phyloP scores from a whole-genome alignment of 2,113 vertebrate species.

The Aldabrachelys gigantea region DNA sequence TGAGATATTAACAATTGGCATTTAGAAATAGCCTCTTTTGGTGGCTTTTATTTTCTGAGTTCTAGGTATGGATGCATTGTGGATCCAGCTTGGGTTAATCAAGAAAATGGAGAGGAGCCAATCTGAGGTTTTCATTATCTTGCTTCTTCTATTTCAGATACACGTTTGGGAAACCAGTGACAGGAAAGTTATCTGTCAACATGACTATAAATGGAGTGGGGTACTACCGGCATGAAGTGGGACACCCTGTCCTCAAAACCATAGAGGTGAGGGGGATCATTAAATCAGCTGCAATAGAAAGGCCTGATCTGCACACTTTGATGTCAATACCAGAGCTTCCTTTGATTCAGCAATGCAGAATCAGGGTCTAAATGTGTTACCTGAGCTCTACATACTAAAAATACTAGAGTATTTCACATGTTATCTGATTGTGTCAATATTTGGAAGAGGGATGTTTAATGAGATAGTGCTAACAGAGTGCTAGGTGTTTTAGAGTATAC shows the following conservation, averaged over 20 bases:
- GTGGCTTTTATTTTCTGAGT: neutral
- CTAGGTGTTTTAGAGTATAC: neutral
- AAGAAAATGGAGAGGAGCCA: neutral
- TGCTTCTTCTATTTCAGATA: constrained; percentile 80
- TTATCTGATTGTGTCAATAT: neutral
- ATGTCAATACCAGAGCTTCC: neutral
- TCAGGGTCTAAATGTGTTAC: neutral
- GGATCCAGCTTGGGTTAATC: neutral
- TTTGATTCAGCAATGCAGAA: neutral
- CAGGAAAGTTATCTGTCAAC: constrained; percentile 87
- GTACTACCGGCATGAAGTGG: constrained; percentile 93
- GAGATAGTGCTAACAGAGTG: neutral
- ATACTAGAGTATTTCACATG: neutral
- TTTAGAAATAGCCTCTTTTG: neutral
- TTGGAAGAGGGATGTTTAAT: neutral
- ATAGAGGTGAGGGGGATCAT: constrained; percentile 83
- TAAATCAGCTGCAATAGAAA: neutral
- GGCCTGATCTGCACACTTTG: neutral
- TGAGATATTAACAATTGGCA: neutral
- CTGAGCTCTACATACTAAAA: accelerated
- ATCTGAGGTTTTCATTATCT: neutral
- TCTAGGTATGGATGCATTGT: neutral
- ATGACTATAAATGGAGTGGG: constrained; percentile 95
- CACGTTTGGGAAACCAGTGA: constrained; percentile 92
- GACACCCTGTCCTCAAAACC: constrained; percentile 88